phyloP scores from a whole-genome alignment of 2,113 vertebrate species.

The Alouatta palliata region DNA sequence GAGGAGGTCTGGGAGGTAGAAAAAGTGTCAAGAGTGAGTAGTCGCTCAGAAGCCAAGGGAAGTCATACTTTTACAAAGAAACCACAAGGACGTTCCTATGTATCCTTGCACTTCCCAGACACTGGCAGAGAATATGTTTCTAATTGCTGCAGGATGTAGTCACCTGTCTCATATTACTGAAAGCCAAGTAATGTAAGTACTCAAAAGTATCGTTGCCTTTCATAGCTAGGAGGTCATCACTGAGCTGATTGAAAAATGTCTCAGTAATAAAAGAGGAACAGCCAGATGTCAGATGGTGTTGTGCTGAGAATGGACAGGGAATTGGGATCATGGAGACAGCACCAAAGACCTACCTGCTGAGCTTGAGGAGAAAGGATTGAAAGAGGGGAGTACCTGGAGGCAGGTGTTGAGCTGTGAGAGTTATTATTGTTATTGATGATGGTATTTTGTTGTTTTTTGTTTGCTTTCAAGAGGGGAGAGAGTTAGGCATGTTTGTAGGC shows the following conservation, averaged over 20 bases:
- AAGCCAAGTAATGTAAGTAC: neutral
- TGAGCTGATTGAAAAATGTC: neutral
- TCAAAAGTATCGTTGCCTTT: neutral
- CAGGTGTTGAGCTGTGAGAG: neutral
- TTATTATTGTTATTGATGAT: accelerated
- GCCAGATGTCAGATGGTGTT: neutral
- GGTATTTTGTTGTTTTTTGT: neutral
- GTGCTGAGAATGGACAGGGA: neutral
- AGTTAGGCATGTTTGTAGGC: neutral
- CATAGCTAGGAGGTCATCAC: neutral
- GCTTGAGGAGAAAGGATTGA: neutral
- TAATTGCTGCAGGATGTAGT: too few species aligned
- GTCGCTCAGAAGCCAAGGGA: neutral
- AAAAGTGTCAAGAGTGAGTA: neutral
- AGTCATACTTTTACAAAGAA: neutral
- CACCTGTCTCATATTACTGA: neutral
- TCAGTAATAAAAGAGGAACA: neutral
- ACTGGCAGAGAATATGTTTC: accelerated
- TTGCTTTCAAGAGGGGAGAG: neutral
- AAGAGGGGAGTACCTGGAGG: too few species aligned
- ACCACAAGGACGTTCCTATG: neutral
- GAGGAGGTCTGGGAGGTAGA: neutral
- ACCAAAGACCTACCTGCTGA: neutral
- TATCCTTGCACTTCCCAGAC: accelerated
- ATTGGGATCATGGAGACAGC: accelerated